Evolutionary conservation across 2,113 vertebrate species (phyloP).

Genomic region (Todiramphus saurophagus): DNA sequence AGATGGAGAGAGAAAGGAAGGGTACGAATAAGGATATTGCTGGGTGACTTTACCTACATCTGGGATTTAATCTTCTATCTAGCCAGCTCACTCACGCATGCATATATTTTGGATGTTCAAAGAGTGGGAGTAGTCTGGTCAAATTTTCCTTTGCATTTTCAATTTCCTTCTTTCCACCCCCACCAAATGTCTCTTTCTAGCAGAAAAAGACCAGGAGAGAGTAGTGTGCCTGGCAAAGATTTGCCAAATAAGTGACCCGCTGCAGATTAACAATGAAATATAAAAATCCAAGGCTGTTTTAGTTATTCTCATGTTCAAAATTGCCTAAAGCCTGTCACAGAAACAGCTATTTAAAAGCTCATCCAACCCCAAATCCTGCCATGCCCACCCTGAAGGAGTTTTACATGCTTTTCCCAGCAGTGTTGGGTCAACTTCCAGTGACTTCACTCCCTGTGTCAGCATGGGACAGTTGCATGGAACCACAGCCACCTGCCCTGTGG

Average conservation of each 20-base stretch:
- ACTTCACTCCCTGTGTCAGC: not conserved
- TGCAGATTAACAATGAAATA: not conserved
- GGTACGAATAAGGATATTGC: not conserved
- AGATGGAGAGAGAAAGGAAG: not conserved
- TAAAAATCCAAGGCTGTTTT: not conserved
- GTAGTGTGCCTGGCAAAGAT: not conserved
- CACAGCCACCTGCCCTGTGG: not conserved
- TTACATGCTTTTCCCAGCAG: not conserved
- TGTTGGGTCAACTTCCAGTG: not conserved
- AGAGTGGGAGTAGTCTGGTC: not conserved
- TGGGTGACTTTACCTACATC: not conserved
- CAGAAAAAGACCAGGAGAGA: not conserved
- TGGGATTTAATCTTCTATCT: not conserved
- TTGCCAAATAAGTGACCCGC: not conserved
- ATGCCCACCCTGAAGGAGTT: not conserved
- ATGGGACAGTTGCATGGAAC: accelerated
- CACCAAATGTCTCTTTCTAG: not conserved
- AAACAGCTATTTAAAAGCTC: not conserved
- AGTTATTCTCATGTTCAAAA: not conserved
- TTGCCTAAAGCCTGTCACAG: not conserved
- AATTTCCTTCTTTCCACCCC: not conserved
- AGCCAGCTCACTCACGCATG: not conserved
- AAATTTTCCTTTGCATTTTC: not conserved
- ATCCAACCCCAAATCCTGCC: not conserved
- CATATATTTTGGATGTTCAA: not conserved